Evolutionary conservation across 2,113 vertebrate species (phyloP).

Genomic region (Phrynosoma blainvillii): DNA sequence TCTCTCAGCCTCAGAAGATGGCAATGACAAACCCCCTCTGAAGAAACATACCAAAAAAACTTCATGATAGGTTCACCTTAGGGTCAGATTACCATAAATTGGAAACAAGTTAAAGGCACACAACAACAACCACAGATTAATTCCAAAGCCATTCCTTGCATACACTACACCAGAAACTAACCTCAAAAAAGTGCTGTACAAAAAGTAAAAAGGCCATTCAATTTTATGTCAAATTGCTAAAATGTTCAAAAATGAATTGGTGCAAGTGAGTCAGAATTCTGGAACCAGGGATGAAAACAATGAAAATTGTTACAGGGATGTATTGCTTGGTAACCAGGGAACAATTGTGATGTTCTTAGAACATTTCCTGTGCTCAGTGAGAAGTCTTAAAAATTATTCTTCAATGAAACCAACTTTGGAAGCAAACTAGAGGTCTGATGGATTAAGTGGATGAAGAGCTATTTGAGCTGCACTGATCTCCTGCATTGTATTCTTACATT

Average conservation of each 20-base stretch:
- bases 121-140: background rate
- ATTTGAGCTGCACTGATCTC: slow-evolving; percentile 17
- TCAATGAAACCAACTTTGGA: slow-evolving; percentile 26
- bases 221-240: slow-evolving; percentile 12
- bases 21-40: too few species aligned
- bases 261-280: slow-evolving; percentile 37
- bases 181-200: background rate
- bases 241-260: background rate
- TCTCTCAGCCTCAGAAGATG: too few species aligned
- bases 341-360: slow-evolving; percentile 58
- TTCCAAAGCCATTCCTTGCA: background rate
- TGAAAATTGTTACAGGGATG: slow-evolving; percentile 41
- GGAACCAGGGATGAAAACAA: slow-evolving; percentile 26
- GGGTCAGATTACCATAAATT: too few species aligned
- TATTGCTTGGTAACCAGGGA: slow-evolving; percentile 74
- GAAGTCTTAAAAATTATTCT: too few species aligned
- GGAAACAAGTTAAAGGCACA: background rate
- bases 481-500: background rate
- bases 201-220: background rate
- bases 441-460: background rate
- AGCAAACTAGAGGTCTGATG: background rate
- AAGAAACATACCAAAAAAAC: too few species aligned
- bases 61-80: too few species aligned
- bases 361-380: slow-evolving; percentile 33
- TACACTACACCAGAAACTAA: slow-evolving; percentile 3